Evolutionary conservation across 1,140 invertebrate species (phyloP), one percentile per base, ranked within the genome.

Genomic region (Chrysoperla carnea): DNA sequence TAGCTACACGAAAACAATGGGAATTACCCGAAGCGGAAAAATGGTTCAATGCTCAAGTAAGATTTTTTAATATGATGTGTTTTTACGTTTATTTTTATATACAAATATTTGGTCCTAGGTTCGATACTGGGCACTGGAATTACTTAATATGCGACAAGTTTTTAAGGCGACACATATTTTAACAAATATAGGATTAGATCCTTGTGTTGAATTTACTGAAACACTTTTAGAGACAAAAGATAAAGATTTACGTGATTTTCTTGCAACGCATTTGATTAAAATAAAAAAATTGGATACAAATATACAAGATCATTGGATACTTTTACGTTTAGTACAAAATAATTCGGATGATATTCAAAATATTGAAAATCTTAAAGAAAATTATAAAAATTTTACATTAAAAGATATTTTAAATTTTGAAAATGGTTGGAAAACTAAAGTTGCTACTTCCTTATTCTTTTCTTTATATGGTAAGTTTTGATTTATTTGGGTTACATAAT

Each of bases 161-260:
- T 72, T 70, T 48, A 68, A 70, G 61, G 73, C 72, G 27, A 64
- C 72, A 9, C 75, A 75, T 57, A 65, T 78, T 47, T 51, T 78
- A 42, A 64, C 62, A 44, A 76, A 77, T 59, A 66, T 72, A 17
- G 63, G 64, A 46, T 60, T 72, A 44, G 64, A 73, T 53, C 65
- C 74, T 33, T 49, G 63, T 33, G 56, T 63, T 36, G 69, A 75
- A 57, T 61, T 78, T 36, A 65, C 66, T 49, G 52, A 59, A 6
- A 55, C 72, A 28, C 75, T 72, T 43, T 48, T 63, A 41, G 63
- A 63, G 11, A 69, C 67, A 17, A 54, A 58, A 39, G 61, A 73
- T 40, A 61, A 61, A 45, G 54, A 62, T 28, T 57, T 71, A 9
- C 60, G 73, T 50, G 64, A 76, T 48, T 77, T 74, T 53, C 63